Evolutionary conservation across 2,888 invertebrate species (phyloP).

Genomic region (Drosophila barbarae): DNA sequence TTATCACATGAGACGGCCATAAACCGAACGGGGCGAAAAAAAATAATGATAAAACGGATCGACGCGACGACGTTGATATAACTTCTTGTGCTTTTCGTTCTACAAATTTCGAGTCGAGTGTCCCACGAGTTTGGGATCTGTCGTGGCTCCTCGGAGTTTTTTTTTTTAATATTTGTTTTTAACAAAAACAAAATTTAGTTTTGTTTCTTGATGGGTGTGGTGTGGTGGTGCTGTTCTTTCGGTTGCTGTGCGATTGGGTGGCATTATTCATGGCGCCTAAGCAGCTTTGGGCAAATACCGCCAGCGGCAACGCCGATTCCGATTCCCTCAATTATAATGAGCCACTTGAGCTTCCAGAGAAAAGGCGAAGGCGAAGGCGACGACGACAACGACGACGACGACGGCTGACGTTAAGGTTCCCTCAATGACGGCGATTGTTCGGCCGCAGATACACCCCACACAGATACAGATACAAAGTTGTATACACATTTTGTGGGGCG

Average conservation of each 20-base stretch:
- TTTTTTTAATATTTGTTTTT: neutral
- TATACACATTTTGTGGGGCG: slow-evolving; percentile 17
- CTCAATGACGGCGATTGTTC: slow-evolving; percentile 65
- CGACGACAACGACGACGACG: neutral
- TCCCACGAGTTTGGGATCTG: slow-evolving; percentile 30
- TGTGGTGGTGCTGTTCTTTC: neutral
- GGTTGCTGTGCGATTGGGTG: slow-evolving; percentile 22
- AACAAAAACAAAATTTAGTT: neutral
- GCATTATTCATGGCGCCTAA: slow-evolving; percentile 51
- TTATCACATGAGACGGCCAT: slow-evolving; percentile 45
- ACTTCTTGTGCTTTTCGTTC: slow-evolving; percentile 17
- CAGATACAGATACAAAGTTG: slow-evolving; percentile 24
- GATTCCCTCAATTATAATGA: slow-evolving; percentile 49
- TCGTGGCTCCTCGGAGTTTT: neutral
- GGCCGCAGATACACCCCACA: slow-evolving; percentile 26
- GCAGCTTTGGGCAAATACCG: slow-evolving; percentile 46
- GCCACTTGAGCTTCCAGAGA: slow-evolving; percentile 59
- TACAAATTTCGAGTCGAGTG: slow-evolving; percentile 1
- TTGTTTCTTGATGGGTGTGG: slow-evolving; percentile 11
- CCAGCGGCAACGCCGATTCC: slow-evolving; percentile 14
- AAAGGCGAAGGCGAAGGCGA: slow-evolving; percentile 15
- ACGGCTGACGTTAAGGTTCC: slow-evolving; percentile 11
- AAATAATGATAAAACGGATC: slow-evolving; percentile 19
- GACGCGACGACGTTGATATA: slow-evolving; percentile 6
- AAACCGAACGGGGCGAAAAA: slow-evolving; percentile 31